Percentiles rank a stretch among this genome's conserved stretches.
Conservation (phyloP, 1,140 invertebrate genomes). For the Orchestia grillus region DNA sequence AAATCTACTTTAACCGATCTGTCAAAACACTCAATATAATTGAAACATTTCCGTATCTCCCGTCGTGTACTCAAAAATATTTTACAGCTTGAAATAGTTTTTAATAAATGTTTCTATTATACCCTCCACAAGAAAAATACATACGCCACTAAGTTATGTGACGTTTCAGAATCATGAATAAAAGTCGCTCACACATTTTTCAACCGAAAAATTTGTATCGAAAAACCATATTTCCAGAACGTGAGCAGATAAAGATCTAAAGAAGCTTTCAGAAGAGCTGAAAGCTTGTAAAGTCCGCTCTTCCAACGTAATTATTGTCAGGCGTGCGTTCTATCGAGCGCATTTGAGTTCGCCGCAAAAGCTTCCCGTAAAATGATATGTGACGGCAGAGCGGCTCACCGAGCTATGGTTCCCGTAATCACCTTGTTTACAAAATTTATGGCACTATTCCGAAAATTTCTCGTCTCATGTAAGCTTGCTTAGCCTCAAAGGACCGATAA, state of each 20-base stretch:
- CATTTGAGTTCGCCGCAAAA: slow-evolving; percentile 15
- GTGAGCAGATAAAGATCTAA: neutral
- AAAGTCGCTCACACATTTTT: no score
- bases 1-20: no score
- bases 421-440: slow-evolving; percentile 51
- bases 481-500: slow-evolving; percentile 31
- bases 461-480: slow-evolving; percentile 49
- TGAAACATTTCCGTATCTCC: no score
- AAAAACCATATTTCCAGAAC: neutral
- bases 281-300: neutral
- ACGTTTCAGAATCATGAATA: no score
- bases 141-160: no score
- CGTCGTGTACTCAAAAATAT: no score
- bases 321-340: neutral
- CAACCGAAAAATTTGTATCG: neutral
- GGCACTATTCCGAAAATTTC: slow-evolving; percentile 48
- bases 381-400: slow-evolving; percentile 21
- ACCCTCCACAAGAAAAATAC: no score
- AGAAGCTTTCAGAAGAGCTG: neutral
- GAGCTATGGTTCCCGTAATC: slow-evolving; percentile 25
- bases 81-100: no score
- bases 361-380: slow-evolving; percentile 4
- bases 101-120: no score
- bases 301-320: neutral
- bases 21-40: no score